Percentiles rank a stretch among this genome's conserved stretches.
Evolutionary conservation across 2,113 vertebrate species (phyloP).

Genomic region (Chaetura pelagica): DNA sequence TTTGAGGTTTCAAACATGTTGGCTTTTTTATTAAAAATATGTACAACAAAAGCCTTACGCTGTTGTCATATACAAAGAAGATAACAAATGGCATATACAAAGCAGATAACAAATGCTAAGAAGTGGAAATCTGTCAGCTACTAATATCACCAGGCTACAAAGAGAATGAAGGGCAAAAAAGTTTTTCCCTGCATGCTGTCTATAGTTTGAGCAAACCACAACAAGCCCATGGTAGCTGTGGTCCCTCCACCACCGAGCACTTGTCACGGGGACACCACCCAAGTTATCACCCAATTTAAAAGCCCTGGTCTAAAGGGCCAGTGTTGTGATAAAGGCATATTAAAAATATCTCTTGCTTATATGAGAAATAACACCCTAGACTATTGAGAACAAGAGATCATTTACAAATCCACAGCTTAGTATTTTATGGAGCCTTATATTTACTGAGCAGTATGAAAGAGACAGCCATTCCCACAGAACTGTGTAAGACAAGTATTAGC

Average conservation of each 20-base stretch:
- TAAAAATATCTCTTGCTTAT: background rate
- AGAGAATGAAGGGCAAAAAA: background rate
- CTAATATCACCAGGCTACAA: slow-evolving; percentile 46
- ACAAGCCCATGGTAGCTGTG: background rate
- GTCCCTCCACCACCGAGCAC: background rate
- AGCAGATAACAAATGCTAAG: slow-evolving; percentile 60
- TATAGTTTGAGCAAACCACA: background rate
- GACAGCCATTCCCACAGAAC: background rate
- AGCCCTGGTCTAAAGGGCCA: background rate
- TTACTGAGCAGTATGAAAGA: background rate
- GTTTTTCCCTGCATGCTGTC: background rate
- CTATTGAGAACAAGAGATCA: background rate
- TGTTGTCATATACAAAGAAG: slow-evolving; percentile 54
- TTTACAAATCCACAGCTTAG: background rate
- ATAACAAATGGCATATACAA: slow-evolving; percentile 57
- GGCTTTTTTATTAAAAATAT: slow-evolving; percentile 60
- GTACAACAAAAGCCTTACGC: slow-evolving; percentile 34
- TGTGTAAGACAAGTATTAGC: background rate
- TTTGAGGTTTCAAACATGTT: slow-evolving; percentile 46
- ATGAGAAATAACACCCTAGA: background rate
- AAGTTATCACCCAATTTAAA: background rate
- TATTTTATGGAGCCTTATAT: background rate
- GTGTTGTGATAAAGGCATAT: background rate
- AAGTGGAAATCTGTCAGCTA: slow-evolving; percentile 42
- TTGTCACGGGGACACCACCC: background rate